Percentiles rank a stretch among this genome's conserved stretches.
phyloP scores from a whole-genome alignment of 2,797 vertebrate genomes.

The Melanogrammus aeglefinus region DNA sequence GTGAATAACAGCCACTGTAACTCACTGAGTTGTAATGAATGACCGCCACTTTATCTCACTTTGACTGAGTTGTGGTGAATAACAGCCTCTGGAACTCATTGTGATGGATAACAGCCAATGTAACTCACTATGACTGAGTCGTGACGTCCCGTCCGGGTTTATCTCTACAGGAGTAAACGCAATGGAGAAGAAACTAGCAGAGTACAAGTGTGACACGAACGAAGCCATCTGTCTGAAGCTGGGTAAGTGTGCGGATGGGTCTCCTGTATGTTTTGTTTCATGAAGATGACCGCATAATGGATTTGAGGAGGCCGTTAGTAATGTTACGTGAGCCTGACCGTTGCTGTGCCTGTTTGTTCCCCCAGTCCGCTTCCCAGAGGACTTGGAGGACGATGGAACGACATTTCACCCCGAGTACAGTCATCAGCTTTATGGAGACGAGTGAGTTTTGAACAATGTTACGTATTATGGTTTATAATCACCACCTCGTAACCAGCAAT shows the following conservation, averaged over 20 bases:
- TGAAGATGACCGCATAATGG: background rate
- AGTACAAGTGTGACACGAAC: conserved; percentile 98
- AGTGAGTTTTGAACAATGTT: conserved; percentile 78
- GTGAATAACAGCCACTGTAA: background rate
- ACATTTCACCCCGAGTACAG: conserved; percentile 96
- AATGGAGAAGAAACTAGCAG: conserved; percentile 96
- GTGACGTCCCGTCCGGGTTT: conserved; percentile 3
- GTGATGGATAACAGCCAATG: no score
- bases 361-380: conserved; percentile 90
- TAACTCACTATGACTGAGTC: background rate
- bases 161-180: conserved; percentile 78
- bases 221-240: conserved; percentile 93
- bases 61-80: background rate
- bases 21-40: background rate
- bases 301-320: background rate
- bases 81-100: no score
- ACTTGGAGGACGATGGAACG: conserved; percentile 91
- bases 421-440: conserved; percentile 95
- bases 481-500: background rate
- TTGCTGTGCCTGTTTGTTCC: background rate
- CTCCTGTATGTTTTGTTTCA: background rate
- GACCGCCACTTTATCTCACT: background rate
- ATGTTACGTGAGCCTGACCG: background rate
- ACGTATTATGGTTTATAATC: background rate
- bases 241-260: conserved; percentile 71